Conservation (phyloP, 1,140 invertebrate species). For the Uloborus diversus region DNA sequence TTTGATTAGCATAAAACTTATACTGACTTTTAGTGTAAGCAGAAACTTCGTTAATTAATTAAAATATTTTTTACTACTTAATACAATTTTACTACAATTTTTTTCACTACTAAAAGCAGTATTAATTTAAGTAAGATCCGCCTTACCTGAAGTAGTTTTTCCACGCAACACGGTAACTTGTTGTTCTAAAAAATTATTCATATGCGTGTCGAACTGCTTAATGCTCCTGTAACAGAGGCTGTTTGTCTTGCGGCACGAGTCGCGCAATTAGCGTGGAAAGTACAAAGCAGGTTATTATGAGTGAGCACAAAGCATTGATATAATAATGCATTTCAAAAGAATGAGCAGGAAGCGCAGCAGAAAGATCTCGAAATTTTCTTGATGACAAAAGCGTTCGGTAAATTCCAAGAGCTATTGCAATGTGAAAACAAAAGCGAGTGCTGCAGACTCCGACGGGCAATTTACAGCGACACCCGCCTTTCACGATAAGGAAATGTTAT, state of each 20-base stretch:
- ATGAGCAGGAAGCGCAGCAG: background rate
- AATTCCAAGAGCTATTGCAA: background rate
- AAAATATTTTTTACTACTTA: no score
- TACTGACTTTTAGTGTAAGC: no score
- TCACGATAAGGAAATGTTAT: constrained; percentile 18
- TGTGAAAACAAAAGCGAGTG: constrained; percentile 3
- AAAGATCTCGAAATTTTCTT: constrained; percentile 5
- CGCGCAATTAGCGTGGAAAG: constrained; percentile 6
- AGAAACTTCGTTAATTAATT: no score
- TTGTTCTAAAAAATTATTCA: background rate
- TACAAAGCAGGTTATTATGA: constrained; percentile 6
- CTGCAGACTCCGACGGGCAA: constrained; percentile 2
- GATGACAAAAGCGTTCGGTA: constrained; percentile 15
- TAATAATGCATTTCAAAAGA: constrained; percentile 5
- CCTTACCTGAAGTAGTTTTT: no score
- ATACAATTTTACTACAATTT: no score
- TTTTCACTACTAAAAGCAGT: no score
- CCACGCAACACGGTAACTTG: no score
- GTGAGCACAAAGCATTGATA: constrained; percentile 14
- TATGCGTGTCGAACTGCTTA: background rate
- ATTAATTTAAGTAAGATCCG: no score
- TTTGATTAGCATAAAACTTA: no score
- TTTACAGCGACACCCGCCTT: constrained; percentile 5
- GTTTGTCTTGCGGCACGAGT: constrained; percentile 8
- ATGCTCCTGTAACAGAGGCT: background rate